Conservation (phyloP, 2,113 vertebrate genomes). For the Struthio camelus region DNA sequence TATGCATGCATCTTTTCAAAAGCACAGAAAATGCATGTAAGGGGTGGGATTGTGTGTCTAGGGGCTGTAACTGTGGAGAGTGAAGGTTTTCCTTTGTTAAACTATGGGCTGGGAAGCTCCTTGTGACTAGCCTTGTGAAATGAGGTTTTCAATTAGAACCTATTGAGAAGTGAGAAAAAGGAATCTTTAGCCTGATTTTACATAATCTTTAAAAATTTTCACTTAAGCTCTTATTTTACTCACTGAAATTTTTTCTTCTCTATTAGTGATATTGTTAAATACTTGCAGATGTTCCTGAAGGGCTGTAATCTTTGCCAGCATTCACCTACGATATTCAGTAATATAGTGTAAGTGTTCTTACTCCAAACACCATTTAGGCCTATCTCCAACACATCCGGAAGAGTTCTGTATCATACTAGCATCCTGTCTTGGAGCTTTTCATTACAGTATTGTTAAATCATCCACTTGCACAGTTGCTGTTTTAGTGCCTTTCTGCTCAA, state of each 20-base stretch:
- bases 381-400: not conserved
- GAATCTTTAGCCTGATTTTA: not conserved
- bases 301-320: not conserved
- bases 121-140: not conserved
- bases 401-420: not conserved
- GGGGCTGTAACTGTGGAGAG: not conserved
- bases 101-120: not conserved
- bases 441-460: not conserved
- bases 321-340: not conserved
- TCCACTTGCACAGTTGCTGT: not conserved
- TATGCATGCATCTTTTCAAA: not conserved
- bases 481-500: not conserved
- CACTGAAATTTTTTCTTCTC: not conserved
- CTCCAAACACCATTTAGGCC: not conserved
- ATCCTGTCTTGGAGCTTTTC: not conserved
- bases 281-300: not conserved
- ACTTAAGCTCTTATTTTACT: not conserved
- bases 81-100: not conserved
- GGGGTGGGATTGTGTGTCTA: not conserved
- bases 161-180: not conserved
- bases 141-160: not conserved
- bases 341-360: not conserved
- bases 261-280: not conserved
- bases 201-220: not conserved
- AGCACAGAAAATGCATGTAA: not conserved